Base-by-base conservation (phyloP, 2,888 invertebrate species). In the Apamea anceps region DNA sequence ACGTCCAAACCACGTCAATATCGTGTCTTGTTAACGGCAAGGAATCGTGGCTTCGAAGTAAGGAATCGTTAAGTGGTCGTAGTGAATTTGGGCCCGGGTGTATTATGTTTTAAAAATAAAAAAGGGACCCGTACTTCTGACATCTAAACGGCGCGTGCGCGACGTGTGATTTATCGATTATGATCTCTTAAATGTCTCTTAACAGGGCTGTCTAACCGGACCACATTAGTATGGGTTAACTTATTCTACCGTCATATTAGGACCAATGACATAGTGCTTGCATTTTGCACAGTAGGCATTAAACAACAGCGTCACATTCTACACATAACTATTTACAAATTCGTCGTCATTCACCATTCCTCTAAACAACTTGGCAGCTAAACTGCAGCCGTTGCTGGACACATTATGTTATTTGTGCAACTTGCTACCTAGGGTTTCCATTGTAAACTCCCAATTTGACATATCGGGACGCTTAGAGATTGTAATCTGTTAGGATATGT, bases 391-490 rank as follows among this genome's bases (percentile, higher is more conserved):
- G 28, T 13, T 65, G n/a, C 45, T 13, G 63, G n/a, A 2, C 48
- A 37, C 21, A 2, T 42, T 15, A 28, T 28, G n/a, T 65, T 68
- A 65, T 70, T 80, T 65, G 28, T 80, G 80, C 63, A 57, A 57
- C 21, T 79, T 28, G 28, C 62, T 60, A 57, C 57, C 57, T 60
- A 21, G 18, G 21, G 12, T 57, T 66, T 15, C 45, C 48, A 48
- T 48, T 48, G 21, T 78, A 45, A 78, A 37, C 15, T 48, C 21
- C 18, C 67, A 51, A 78, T 37, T 48, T 37, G 13, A 21, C n/a
- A 79, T 71, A 65, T 37, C 45, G 25, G 7, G 2, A 65, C 18
- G 6, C 45, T 57, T 32, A 71, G 32, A 80, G 80, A 80, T 78
- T 37, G 5, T n/a, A 28, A 79, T 71, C 79, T 45, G 13, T 65